Percentiles rank a stretch among this genome's conserved stretches.
Evolutionary conservation across 2,888 invertebrate species (phyloP).

Genomic region (Cryptosula pallasiana): DNA sequence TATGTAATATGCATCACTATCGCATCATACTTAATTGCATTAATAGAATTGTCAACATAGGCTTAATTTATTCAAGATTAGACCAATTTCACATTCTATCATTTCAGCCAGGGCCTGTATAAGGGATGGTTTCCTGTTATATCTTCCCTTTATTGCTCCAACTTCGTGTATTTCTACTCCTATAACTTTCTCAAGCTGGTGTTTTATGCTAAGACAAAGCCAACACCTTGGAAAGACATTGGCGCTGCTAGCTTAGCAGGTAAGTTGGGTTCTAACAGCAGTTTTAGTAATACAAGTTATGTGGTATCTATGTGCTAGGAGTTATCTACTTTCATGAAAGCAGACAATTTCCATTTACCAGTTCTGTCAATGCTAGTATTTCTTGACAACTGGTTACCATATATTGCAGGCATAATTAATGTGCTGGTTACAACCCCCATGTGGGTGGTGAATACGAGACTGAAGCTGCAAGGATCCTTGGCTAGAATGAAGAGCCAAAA

Average conservation of each 20-base stretch:
- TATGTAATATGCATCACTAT: too few species aligned
- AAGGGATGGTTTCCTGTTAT: conserved; percentile 76
- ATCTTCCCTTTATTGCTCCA: conserved; percentile 77
- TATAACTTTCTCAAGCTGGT: conserved; percentile 74
- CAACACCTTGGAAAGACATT: conserved; percentile 4
- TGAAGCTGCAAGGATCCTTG: conserved; percentile 68
- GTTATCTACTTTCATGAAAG: too few species aligned
- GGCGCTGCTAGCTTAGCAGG: conserved; percentile 13
- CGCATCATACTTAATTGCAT: too few species aligned
- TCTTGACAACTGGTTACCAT: too few species aligned
- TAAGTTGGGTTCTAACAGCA: too few species aligned
- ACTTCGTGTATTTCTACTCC: conserved; percentile 90
- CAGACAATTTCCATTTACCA: too few species aligned
- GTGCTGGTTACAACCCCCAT: conserved; percentile 80
- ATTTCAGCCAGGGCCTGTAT: conserved; percentile 60
- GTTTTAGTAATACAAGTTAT: too few species aligned
- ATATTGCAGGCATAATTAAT: conserved; percentile 65
- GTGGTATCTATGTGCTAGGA: too few species aligned
- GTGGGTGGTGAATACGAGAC: conserved; percentile 85
- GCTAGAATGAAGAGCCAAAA: conserved; percentile 36
- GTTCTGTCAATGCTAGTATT: too few species aligned
- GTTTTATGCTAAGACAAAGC: background rate
- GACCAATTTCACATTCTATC: background rate
- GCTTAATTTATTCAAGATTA: background rate
- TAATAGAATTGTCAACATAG: too few species aligned